Evolutionary conservation across 2,888 invertebrate species (phyloP).

Genomic region (Poecilus cupreus): DNA sequence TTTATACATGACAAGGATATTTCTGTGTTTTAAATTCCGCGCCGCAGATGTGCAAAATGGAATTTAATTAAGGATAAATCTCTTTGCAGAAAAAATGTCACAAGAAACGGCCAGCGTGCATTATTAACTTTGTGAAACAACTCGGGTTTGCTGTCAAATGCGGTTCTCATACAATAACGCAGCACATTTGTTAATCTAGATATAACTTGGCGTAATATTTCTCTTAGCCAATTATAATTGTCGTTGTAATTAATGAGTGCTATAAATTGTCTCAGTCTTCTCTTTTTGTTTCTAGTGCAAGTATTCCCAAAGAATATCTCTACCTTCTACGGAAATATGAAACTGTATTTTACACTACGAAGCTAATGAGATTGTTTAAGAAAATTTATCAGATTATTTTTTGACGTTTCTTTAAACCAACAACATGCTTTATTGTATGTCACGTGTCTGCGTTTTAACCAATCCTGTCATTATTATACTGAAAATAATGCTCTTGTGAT

Average conservation of each 20-base stretch:
- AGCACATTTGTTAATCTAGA: conserved; percentile 50
- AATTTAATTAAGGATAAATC: conserved; percentile 15
- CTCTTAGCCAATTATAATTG: conserved; percentile 47
- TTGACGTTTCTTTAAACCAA: background rate
- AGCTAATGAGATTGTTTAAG: background rate
- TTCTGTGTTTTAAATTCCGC: background rate
- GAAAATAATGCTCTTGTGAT: too few species aligned
- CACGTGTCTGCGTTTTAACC: too few species aligned
- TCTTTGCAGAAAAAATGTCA: background rate
- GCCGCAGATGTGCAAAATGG: background rate
- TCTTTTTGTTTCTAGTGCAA: conserved; percentile 18
- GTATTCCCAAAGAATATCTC: background rate
- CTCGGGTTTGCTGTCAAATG: background rate
- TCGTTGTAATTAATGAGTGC: conserved; percentile 43
- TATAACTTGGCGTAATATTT: conserved; percentile 46
- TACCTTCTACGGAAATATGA: conserved; percentile 1
- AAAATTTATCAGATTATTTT: background rate
- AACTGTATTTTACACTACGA: background rate
- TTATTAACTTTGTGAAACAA: background rate
- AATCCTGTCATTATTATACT: too few species aligned
- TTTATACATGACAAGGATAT: background rate
- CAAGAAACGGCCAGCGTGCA: background rate
- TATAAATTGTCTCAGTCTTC: conserved; percentile 38
- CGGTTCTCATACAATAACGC: background rate
- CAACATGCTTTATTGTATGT: too few species aligned